These are phyloP conservation scores for Helarctos malayanus DNA, from an alignment of 2,797 vertebrate species.

Conservation along the genomic window DNA sequence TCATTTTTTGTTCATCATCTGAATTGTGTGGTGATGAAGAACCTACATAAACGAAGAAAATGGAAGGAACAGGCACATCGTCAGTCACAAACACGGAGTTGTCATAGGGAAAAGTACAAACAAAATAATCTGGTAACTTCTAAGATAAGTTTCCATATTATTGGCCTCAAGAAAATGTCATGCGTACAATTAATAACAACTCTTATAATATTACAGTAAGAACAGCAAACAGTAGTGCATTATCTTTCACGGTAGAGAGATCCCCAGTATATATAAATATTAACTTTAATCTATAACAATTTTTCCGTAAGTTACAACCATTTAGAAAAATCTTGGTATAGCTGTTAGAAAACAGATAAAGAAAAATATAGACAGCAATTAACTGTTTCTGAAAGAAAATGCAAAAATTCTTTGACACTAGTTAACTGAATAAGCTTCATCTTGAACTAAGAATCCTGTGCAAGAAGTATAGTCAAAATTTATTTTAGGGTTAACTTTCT, in stretches of 20 bases:
- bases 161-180: not conserved
- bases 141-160: not conserved
- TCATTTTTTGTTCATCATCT: conserved; percentile 96
- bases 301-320: conserved; percentile 7
- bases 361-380: not conserved
- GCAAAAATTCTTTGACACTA: conserved; percentile 1
- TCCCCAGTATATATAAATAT: not conserved
- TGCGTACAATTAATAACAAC: not conserved
- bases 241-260: not conserved
- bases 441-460: not conserved
- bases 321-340: not conserved
- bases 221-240: not conserved
- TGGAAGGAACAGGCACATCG: conserved; percentile 80
- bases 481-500: not conserved
- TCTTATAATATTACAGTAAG: not conserved
- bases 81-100: conserved; percentile 70
- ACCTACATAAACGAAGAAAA: conserved; percentile 92
- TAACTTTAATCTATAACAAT: not conserved
- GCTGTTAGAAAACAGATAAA: conserved; percentile 11
- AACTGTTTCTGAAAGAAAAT: not conserved
- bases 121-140: not conserved
- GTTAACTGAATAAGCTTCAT: conserved; percentile 18
- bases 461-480: not conserved
- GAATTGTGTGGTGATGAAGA: conserved; percentile 96
- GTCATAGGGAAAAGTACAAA: conserved; percentile 31